Base-by-base conservation (phyloP, 2,113 vertebrate genomes). In the Vulpes vulpes region DNA sequence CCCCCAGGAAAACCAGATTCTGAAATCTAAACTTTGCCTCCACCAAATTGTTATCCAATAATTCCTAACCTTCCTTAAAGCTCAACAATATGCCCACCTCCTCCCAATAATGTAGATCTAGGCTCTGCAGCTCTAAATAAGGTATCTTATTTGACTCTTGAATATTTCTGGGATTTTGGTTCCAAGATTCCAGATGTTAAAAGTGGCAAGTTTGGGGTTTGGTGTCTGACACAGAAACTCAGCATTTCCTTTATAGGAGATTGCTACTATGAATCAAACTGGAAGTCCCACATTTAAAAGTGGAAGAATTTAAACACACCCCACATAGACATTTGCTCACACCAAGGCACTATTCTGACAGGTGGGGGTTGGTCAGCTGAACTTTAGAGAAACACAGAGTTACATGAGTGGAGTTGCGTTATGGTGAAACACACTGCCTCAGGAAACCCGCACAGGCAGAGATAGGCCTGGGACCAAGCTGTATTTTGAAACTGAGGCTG, bases 361-460 rank as follows among this genome's bases (percentile, higher is more conserved):
- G 60, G n/a, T 57, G 35, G 43, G 14, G 16, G 14, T 6, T 80
- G 23, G 43, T 38, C n/a, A 73, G 11, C 32, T 74, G 30, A 96
- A 69, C 78, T 92, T 96, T 25, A 96, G 94, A 95, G 92, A 97
- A 94, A 89, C 17, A 23, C n/a, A 92, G 43, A 80, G 94, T 97
- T 95, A 96, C 76, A 88, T 71, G 64, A 62, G 84, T 53, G 43
- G 83, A 35, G 30, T 86, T 96, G 38, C 19, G 35, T 57, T 71
- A 60, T 96, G 96, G 92, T 81, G 97, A 97, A 98, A 98, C n/a
- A 57, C 5, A 23, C 25, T 86, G 96, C 90, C n/a, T 94, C 97
- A 96, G 96, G 95, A 97, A 97, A 88, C 95, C 92, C 94, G 81
- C 80, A 17, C 35, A n/a, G 82, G 59, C 93, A 89, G 80, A 97